Conservation (phyloP, 2,113 vertebrate species). For the Rhabdomys dilectus region DNA sequence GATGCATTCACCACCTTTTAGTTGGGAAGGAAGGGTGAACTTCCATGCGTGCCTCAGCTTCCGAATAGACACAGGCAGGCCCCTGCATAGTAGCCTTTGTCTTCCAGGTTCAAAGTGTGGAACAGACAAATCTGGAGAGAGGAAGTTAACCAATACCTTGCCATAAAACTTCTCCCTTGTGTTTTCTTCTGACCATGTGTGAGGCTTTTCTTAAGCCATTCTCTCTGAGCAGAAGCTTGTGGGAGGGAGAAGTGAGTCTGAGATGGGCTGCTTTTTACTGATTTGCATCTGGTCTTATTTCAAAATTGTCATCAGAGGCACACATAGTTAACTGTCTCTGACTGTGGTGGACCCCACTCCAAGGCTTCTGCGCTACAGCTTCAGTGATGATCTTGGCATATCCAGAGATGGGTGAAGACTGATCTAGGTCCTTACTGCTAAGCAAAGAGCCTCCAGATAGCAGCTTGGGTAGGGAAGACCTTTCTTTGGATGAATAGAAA, state of each 20-base stretch:
- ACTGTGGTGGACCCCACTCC: neutral
- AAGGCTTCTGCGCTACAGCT: neutral
- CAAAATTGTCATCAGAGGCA: conserved; percentile 49
- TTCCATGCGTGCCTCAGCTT: neutral
- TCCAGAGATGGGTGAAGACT: conserved; percentile 46
- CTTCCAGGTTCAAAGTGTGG: neutral
- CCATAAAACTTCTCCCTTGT: neutral
- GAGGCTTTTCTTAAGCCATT: neutral
- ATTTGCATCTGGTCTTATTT: conserved; percentile 52
- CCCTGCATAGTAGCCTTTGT: neutral
- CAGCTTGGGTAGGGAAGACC: neutral
- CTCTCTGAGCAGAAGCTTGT: neutral
- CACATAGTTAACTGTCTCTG: neutral
- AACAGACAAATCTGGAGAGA: conserved; percentile 37
- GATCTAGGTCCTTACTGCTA: neutral
- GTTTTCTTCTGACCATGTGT: neutral
- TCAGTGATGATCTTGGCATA: neutral
- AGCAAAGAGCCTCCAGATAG: neutral
- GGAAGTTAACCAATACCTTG: neutral
- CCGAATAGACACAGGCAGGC: neutral
- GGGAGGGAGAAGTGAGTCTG: neutral
- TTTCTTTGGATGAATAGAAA: neutral
- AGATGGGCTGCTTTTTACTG: conserved; percentile 9
- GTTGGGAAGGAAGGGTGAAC: neutral
- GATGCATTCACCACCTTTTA: neutral